Base-by-base conservation (phyloP, 64 coral and sea anemone species). In the Actinia equina region DNA sequence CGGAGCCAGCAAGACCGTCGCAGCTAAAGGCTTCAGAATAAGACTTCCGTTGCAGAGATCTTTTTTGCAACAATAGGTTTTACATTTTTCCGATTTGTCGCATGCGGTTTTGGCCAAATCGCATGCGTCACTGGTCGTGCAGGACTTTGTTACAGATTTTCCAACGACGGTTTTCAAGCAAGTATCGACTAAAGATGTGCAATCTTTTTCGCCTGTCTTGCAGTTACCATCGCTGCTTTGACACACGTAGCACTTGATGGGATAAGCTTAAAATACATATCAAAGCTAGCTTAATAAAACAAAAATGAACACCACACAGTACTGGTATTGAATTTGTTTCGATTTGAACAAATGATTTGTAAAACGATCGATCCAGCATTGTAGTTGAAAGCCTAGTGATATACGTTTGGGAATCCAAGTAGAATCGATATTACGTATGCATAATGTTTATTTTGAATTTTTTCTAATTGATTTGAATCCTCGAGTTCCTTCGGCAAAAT, bases 221-320 rank as follows among this genome's bases (percentile, higher is more conserved):
- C 77, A 80, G 46, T 80, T 80, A 2, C 77, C 77, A 46, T 80
- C 42, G 37, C 3, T 5, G 11, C 52, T 52, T 9, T 1, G 6
- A 20, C 77, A 80, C 4, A 80, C 77, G 43, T 80, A 80, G 43
- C 77, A 51, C 77, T 80, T 80, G 20, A 80, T 80, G 11, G 77
- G 37, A 20, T 43, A 9, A 2, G 77, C 77, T 80, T n/a, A n/a
- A n/a, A n/a, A n/a, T n/a, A n/a, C n/a, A n/a, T n/a, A n/a, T n/a
- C n/a, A n/a, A n/a, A n/a, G n/a, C n/a, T n/a, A n/a, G n/a, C n/a
- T n/a, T n/a, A n/a, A n/a, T n/a, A n/a, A n/a, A n/a, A n/a, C n/a
- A n/a, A n/a, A n/a, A n/a, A n/a, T n/a, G n/a, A n/a, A n/a, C n/a
- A n/a, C n/a, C n/a, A n/a, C n/a, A n/a, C n/a, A n/a, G n/a, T n/a